Percentiles rank a stretch among this genome's conserved stretches.
Evolutionary conservation across 1,140 invertebrate species (phyloP).

Genomic region (Drosophila pruinosa): DNA sequence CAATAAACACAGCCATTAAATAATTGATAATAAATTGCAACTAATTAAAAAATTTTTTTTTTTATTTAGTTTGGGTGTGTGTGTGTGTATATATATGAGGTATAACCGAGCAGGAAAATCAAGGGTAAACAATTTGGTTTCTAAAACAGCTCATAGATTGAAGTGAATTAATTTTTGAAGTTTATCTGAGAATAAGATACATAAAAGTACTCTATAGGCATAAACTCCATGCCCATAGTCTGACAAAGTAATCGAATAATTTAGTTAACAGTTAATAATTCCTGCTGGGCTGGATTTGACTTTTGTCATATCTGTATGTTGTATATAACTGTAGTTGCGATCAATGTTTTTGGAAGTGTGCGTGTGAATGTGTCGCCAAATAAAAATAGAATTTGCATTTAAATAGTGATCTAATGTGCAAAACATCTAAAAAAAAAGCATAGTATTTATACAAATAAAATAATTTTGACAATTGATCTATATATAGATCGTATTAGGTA

Average conservation of each 20-base stretch:
- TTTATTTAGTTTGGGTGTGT: constrained; percentile 23
- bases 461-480: constrained; percentile 43
- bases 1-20: constrained; percentile 44
- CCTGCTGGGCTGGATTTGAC: constrained; percentile 17
- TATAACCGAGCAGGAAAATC: constrained; percentile 17
- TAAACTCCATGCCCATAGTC: not conserved
- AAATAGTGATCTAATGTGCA: constrained; percentile 23
- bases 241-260: not conserved
- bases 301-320: not conserved
- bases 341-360: not conserved
- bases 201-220: too few species aligned
- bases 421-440: constrained; percentile 46
- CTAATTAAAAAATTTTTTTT: constrained; percentile 30
- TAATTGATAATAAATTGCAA: constrained; percentile 9
- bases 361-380: constrained; percentile 30
- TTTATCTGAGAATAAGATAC: too few species aligned
- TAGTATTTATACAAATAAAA: constrained; percentile 46
- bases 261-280: not conserved
- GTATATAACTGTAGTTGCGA: not conserved
- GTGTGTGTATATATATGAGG: constrained; percentile 24
- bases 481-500: constrained; percentile 32
- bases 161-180: too few species aligned
- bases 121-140: not conserved
- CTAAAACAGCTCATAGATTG: too few species aligned
- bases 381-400: constrained; percentile 19